phyloP scores from a whole-genome alignment of 1,140 invertebrate genomes.

The Microplitis mediator region DNA sequence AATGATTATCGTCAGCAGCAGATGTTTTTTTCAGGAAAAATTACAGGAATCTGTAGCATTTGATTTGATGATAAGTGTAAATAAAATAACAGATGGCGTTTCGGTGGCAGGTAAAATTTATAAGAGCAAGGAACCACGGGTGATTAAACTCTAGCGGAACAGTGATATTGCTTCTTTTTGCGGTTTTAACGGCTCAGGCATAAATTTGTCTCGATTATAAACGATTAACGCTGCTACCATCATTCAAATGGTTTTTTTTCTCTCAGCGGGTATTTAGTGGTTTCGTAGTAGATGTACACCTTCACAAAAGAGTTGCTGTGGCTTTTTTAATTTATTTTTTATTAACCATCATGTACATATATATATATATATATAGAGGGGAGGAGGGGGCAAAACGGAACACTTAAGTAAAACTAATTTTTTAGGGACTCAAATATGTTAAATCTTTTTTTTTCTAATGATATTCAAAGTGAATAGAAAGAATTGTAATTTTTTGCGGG shows the following conservation, averaged over 20 bases:
- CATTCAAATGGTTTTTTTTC: background rate
- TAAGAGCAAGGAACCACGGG: slow-evolving; percentile 8
- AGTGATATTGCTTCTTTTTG: slow-evolving; percentile 9
- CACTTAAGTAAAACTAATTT: too few relatives aligned
- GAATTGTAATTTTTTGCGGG: too few relatives aligned
- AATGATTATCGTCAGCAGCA: too few relatives aligned
- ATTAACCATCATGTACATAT: too few relatives aligned
- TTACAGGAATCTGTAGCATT: background rate
- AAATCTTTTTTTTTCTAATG: too few relatives aligned
- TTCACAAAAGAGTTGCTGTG: background rate
- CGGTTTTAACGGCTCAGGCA: slow-evolving; percentile 23
- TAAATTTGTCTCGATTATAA: slow-evolving; percentile 23
- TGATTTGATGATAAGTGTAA: background rate
- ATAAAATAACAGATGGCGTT: slow-evolving; percentile 11
- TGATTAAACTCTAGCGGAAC: slow-evolving; percentile 25
- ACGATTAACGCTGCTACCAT: slow-evolving; percentile 18
- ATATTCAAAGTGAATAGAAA: too few relatives aligned
- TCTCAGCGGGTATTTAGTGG: background rate
- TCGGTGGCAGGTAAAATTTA: background rate
- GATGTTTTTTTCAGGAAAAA: too few relatives aligned
- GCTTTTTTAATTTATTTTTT: too few relatives aligned
- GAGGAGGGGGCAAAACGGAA: too few relatives aligned
- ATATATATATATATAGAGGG: too few relatives aligned
- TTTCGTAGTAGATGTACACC: background rate
- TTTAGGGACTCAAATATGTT: too few relatives aligned